Conservation (phyloP, 2,113 vertebrate genomes). For the Thunnus thynnus region DNA sequence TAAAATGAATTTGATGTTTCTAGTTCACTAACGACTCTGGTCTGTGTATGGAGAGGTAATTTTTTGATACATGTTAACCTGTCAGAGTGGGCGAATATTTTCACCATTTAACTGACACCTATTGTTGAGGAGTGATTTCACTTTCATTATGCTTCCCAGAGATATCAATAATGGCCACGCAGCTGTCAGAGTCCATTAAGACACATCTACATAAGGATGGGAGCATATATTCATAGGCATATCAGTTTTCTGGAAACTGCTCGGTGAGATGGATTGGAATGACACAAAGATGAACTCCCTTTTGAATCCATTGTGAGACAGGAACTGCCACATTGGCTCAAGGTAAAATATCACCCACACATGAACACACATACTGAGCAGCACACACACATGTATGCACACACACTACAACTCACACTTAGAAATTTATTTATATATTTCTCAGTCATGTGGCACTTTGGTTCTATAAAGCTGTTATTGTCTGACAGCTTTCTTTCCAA, state of each 20-base stretch:
- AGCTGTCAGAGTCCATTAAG: conserved; percentile 83
- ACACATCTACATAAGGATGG: conserved; percentile 77
- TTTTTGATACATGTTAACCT: conserved; percentile 78
- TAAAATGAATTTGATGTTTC: conserved; percentile 60
- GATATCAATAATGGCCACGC: conserved; percentile 81
- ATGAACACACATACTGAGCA: conserved; percentile 28
- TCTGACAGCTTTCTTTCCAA: conserved; percentile 38
- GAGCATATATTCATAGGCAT: conserved; percentile 74
- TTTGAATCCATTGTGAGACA: conserved; percentile 71
- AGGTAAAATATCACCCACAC: conserved; percentile 69
- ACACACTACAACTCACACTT: conserved; percentile 13
- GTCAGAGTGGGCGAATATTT: conserved; percentile 80
- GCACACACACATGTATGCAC: not conserved
- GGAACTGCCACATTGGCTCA: conserved; percentile 66
- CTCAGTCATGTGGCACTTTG: conserved; percentile 24
- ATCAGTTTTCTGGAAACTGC: conserved; percentile 72
- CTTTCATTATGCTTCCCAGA: conserved; percentile 79
- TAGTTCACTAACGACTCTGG: conserved; percentile 63
- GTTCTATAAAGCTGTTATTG: conserved; percentile 17
- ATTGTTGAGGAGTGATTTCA: conserved; percentile 81
- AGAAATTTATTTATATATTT: conserved; percentile 38
- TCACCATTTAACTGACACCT: conserved; percentile 77
- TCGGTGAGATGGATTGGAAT: conserved; percentile 74
- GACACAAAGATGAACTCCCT: conserved; percentile 73
- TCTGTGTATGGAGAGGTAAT: conserved; percentile 57